Percentiles rank a stretch among this genome's conserved stretches.
Evolutionary conservation across 2,797 vertebrate species (phyloP).

Genomic region (Catamblyrhynchus diadema): DNA sequence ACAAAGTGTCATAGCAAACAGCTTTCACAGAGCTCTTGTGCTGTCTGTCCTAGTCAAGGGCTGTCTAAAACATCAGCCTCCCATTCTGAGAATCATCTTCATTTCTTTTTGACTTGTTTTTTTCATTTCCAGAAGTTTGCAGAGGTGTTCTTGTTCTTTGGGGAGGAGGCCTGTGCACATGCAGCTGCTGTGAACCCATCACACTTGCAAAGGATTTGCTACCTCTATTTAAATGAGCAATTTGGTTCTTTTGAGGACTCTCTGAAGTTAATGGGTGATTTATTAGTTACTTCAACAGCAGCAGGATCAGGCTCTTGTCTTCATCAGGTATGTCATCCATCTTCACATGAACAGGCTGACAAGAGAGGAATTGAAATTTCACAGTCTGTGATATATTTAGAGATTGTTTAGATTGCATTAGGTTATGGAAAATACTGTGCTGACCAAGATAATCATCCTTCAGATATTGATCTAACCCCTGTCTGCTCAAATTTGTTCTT

Average conservation of each 20-base stretch:
- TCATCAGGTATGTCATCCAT: not conserved
- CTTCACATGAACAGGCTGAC: constrained; percentile 12
- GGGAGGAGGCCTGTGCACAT: not conserved
- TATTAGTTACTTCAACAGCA: not conserved
- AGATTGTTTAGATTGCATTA: constrained; percentile 41
- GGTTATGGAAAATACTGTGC: constrained; percentile 11
- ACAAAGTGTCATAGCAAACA: not conserved
- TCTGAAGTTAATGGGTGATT: not conserved
- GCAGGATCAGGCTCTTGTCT: not conserved
- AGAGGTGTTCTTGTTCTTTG: not conserved
- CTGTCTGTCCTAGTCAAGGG: not conserved
- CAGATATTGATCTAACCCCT: constrained; percentile 55
- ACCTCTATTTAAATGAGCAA: not conserved
- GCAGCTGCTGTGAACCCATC: not conserved
- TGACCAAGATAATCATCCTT: constrained; percentile 52
- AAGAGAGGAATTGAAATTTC: constrained; percentile 57
- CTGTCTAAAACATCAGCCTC: not conserved
- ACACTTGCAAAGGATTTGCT: not conserved
- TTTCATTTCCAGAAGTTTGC: not conserved
- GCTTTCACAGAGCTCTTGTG: not conserved
- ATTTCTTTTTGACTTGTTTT: not conserved
- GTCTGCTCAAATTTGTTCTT: constrained; percentile 61
- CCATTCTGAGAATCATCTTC: not conserved
- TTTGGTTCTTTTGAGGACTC: not conserved
- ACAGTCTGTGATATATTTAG: constrained; percentile 53